These are phyloP conservation scores for Atta colombica DNA, from an alignment of 1,140 invertebrate species.

Conservation along the genomic window DNA sequence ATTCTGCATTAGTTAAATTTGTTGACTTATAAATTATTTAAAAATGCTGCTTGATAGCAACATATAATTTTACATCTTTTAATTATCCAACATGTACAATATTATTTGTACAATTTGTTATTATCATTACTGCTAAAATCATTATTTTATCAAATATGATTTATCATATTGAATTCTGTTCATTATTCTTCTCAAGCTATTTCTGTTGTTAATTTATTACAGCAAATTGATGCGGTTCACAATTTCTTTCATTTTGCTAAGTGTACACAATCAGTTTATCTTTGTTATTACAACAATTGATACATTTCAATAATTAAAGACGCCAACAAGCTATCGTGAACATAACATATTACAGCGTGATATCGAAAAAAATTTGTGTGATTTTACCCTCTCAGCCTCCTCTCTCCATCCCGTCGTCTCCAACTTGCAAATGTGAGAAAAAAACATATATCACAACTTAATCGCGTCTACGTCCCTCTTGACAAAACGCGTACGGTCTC, in stretches of 20 bases:
- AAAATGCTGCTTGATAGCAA: neutral
- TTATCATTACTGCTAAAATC: neutral
- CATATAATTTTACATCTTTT: neutral
- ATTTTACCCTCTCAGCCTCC: neutral
- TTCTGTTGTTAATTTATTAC: neutral
- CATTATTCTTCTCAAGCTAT: neutral
- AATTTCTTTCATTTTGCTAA: neutral
- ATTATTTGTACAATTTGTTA: neutral
- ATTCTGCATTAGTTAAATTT: neutral
- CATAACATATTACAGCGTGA: neutral
- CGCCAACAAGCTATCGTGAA: neutral
- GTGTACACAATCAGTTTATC: neutral
- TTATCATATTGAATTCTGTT: neutral
- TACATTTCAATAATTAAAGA: conserved; percentile 19
- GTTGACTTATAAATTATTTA: conserved; percentile 26
- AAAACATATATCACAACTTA: conserved; percentile 52
- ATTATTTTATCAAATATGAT: conserved; percentile 11
- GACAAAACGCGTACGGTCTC: conserved; percentile 25
- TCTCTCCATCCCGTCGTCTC: neutral
- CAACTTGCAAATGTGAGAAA: conserved; percentile 33
- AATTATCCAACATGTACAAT: neutral
- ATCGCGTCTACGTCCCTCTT: conserved; percentile 45
- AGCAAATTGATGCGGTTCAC: neutral
- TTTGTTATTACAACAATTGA: neutral
- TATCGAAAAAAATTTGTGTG: conserved; percentile 26